Percentiles rank a stretch among this genome's conserved stretches.
phyloP scores from a whole-genome alignment of 2,113 vertebrate genomes.

The Danio rerio region GRCz12tu NC_133188.1:47042501-47043000 shows the following conservation, averaged over 20 bases:
- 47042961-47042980: constrained; percentile 67
- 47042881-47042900: constrained; percentile 59
- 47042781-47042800: constrained; percentile 1
- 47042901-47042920: constrained; percentile 50
- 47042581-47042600: too few relatives aligned
- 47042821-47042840: constrained; percentile 42
- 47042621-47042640: too few relatives aligned
- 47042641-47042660: too few relatives aligned
- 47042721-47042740: too few relatives aligned
- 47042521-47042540: too few relatives aligned
- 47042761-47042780: neutral
- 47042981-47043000: constrained; percentile 58
- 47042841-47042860: constrained; percentile 36
- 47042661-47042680: too few relatives aligned
- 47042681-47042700: too few relatives aligned
- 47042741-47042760: neutral
- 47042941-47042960: constrained; percentile 62
- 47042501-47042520: too few relatives aligned
- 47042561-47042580: too few relatives aligned
- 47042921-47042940: constrained; percentile 55
- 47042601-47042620: too few relatives aligned
- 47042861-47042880: constrained; percentile 55
- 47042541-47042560: too few relatives aligned
- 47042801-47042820: constrained; percentile 49
- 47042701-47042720: too few relatives aligned